Evolutionary conservation across 2,797 vertebrate species (phyloP).

Genomic region (Coranthus polyacanthus): DNA sequence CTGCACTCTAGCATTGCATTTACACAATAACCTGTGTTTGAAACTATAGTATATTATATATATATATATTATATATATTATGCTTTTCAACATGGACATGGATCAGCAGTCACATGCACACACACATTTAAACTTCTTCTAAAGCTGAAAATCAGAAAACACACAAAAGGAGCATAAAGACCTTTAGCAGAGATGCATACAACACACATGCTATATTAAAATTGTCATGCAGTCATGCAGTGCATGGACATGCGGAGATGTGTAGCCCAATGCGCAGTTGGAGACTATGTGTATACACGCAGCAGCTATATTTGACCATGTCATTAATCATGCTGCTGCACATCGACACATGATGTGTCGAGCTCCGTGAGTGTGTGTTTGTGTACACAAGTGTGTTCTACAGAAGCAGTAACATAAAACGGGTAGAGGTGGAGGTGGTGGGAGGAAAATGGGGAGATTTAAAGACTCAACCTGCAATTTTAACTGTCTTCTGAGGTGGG

Average conservation of each 20-base stretch:
- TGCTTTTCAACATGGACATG: no score
- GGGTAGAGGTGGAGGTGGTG: neutral
- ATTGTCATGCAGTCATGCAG: neutral
- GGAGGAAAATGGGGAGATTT: constrained; percentile 13
- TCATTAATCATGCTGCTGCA: constrained; percentile 21
- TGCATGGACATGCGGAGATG: neutral
- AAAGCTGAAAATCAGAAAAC: neutral
- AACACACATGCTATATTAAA: neutral
- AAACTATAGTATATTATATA: no score
- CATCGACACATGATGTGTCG: neutral
- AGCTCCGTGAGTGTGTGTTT: neutral
- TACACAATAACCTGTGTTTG: no score
- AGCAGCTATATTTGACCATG: neutral
- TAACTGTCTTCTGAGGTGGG: constrained; percentile 3
- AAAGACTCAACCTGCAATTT: constrained; percentile 20
- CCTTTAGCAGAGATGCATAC: neutral
- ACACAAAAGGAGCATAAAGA: neutral
- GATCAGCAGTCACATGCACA: no score
- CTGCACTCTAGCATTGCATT: no score
- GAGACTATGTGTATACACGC: neutral
- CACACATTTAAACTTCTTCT: no score
- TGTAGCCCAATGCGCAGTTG: neutral
- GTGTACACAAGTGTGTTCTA: neutral
- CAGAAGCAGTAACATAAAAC: neutral
- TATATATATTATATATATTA: no score